phyloP scores from a whole-genome alignment of 2,888 invertebrate species.

The Ectemnius continuus region DNA sequence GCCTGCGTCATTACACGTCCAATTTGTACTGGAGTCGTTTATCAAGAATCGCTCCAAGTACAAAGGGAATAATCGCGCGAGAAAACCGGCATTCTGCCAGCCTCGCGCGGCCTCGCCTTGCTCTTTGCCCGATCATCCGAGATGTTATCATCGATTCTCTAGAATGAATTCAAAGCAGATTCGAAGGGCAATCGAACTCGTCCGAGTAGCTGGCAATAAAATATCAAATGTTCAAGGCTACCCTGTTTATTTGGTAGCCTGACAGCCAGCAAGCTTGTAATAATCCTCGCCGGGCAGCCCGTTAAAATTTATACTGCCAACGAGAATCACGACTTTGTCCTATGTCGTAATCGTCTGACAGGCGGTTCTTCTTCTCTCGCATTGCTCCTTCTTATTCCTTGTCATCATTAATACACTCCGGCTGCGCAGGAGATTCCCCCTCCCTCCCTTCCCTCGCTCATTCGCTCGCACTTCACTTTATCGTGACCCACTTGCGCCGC shows the following conservation, averaged over 20 bases:
- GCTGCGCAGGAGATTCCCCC: no score
- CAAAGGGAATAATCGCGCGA: not conserved
- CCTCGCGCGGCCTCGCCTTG: not conserved
- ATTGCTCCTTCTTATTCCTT: slow-evolving; percentile 18
- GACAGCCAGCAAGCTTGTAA: slow-evolving; percentile 3
- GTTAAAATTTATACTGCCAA: slow-evolving; percentile 48
- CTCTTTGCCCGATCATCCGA: not conserved
- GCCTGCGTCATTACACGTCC: not conserved
- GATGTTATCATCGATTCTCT: not conserved
- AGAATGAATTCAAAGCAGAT: not conserved
- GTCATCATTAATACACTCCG: slow-evolving; percentile 1
- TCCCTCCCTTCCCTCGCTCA: no score
- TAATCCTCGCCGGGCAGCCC: slow-evolving; percentile 26
- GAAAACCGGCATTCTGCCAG: not conserved
- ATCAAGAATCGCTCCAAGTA: no score
- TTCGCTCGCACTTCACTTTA: no score
- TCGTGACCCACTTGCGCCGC: no score
- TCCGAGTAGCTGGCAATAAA: not conserved
- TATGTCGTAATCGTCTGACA: slow-evolving; percentile 44
- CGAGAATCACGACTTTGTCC: slow-evolving; percentile 46
- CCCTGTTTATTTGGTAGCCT: slow-evolving; percentile 8
- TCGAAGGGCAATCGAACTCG: not conserved
- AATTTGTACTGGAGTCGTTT: slow-evolving; percentile 9
- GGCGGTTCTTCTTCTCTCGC: slow-evolving; percentile 28
- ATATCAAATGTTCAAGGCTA: slow-evolving; percentile 30